phyloP scores from a whole-genome alignment of 2,113 vertebrate genomes.

The Phasianus colchicus region DNA sequence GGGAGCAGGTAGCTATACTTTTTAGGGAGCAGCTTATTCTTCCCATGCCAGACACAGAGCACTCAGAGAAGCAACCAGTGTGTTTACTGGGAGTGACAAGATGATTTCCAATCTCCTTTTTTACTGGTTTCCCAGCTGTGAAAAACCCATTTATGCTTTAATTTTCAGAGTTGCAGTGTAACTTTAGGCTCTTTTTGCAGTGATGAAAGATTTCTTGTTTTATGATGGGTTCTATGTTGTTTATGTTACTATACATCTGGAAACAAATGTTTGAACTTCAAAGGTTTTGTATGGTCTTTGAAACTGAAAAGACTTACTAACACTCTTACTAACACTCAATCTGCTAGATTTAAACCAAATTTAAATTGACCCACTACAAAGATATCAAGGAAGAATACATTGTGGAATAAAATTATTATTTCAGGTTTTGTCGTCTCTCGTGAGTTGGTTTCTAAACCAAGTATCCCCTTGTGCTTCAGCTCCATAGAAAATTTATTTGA shows the following conservation, averaged over 20 bases:
- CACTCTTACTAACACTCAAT: rapidly evolving
- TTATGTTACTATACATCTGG: background rate
- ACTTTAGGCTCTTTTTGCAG: background rate
- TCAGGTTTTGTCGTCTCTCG: background rate
- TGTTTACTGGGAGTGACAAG: background rate
- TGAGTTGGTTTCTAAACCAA: background rate
- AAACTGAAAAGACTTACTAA: background rate
- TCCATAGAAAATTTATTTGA: background rate
- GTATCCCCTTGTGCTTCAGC: background rate
- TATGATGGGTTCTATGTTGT: background rate
- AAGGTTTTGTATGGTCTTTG: background rate
- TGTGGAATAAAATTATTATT: background rate
- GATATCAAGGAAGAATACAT: background rate
- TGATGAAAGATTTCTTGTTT: background rate
- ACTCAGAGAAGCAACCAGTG: background rate
- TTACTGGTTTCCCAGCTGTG: background rate
- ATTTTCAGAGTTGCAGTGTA: background rate
- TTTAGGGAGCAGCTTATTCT: background rate
- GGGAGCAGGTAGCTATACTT: background rate
- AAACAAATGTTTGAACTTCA: background rate
- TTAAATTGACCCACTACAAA: background rate
- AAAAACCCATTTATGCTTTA: background rate
- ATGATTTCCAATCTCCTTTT: background rate
- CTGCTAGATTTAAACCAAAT: background rate
- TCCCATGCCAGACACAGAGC: background rate